A percentile compares a stretch with the other conserved stretches of the same genome.
phyloP scores from a whole-genome alignment of 2,888 invertebrate genomes.

The Rhingia rostrata region DNA sequence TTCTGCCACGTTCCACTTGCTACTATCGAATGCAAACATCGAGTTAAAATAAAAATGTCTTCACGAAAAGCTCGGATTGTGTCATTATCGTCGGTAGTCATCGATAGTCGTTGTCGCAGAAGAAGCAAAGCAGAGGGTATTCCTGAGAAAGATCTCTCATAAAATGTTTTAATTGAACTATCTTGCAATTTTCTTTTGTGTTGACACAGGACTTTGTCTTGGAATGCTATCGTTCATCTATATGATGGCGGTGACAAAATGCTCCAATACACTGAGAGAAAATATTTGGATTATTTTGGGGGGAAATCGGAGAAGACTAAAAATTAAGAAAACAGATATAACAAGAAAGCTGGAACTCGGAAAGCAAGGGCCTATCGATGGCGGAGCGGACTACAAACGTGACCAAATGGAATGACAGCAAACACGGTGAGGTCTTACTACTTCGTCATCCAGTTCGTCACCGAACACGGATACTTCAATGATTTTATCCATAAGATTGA shows the following conservation, averaged over 20 bases:
- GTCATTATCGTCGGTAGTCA: not conserved
- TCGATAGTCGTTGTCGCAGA: slow-evolving; percentile 36
- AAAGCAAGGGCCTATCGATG: no score
- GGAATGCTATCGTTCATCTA: slow-evolving; percentile 53
- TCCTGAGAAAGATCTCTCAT: slow-evolving; percentile 43
- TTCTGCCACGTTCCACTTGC: slow-evolving; percentile 33
- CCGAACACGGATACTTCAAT: no score
- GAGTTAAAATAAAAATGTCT: slow-evolving; percentile 36
- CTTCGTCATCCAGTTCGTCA: no score
- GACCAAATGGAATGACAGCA: no score
- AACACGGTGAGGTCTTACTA: no score
- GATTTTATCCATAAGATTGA: no score
- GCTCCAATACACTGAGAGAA: slow-evolving; percentile 40
- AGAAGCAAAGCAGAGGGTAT: not conserved
- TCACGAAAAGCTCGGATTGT: slow-evolving; percentile 15
- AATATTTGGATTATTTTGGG: not conserved
- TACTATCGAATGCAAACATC: slow-evolving; percentile 62
- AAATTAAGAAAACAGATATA: no score
- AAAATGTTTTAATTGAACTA: slow-evolving; percentile 71
- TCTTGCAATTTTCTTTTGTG: slow-evolving; percentile 67
- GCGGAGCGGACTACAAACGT: no score
- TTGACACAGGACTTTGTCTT: slow-evolving; percentile 68
- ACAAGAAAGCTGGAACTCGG: no score
- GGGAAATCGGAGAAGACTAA: no score
- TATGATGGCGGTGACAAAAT: slow-evolving; percentile 28